Evolutionary conservation across 2,888 invertebrate genomes (phyloP), one percentile per base, ranked within the genome.

Genomic region (Drosophila flavopinicola): DNA sequence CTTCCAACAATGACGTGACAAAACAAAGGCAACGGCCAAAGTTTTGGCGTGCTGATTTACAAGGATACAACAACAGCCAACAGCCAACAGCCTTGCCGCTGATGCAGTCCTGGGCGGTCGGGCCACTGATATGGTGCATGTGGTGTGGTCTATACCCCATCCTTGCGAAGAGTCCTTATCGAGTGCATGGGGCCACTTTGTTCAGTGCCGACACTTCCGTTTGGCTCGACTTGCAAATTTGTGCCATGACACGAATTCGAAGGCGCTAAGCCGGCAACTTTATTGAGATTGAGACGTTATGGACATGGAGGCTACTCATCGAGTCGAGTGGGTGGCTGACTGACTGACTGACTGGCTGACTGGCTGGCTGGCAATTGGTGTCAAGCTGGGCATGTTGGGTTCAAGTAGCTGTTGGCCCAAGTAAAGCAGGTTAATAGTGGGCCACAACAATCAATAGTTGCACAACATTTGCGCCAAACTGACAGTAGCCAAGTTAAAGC

Each of bases 241-340:
- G 87, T 88, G 88, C 87, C 87, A 87, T 88, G 87, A 79, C 87
- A 88, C 73, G 85, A 67, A 79, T 88, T 77, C 58, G 51, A 64
- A 66, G 73, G 65, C 78, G 63, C 51, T 68, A 59, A 65, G 60
- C 45, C 66, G 56, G 71, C 75, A 74, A 79, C 82, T 84, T 84
- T 84, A 82, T 84, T 78, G 72, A 76, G 87, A 84, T 76, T 85
- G 75, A 82, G 83, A 82, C 79, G 84, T 82, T 73, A 88, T 86
- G 87, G 82, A 87, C 79, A 82, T 71, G 85, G 35, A 58, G 58
- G 67, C 64, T 51, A 39, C 71, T 64, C 74, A 77, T 69, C 63
- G 83, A 82, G 72, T 78, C 64, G 59, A 70, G 86, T 85, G 75
- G 59, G 70, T 66, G 72, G 75, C 33, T 24, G 60, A 23, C 58